Evolutionary conservation across 2,888 invertebrate genomes (phyloP), one percentile per base, ranked within the genome.

Genomic region (Drosophila nr. perissopoda): DNA sequence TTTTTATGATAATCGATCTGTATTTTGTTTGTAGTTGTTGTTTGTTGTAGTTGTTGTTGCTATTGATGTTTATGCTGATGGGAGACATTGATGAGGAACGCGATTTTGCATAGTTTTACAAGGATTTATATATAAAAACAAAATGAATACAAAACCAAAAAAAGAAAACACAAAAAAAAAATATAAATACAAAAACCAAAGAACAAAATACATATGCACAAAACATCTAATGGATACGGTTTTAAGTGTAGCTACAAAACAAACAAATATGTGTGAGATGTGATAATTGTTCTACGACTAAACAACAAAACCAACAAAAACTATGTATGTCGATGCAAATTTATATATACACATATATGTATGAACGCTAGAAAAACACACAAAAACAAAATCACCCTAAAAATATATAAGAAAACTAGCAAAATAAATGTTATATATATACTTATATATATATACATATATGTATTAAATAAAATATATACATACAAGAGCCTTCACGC

Each of bases 251-350:
- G 85, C 89, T 75, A 78, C 79, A 84, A 83, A 81, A 75, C 79
- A 87, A 82, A 85, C 64, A 83, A 83, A 86, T 79, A 80, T 88
- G 82, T 89, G 84, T 85, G 89, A 85, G 85, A 85, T 85, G 85
- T 85, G 85, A 85, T 85, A 85, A 85, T 89, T 85, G 85, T 85
- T 85, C 85, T 89, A 89, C 72, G 74, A 89, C 89, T 84, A 87
- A 87, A 82, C 67, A 74, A 74, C 56, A 72, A 53, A 25, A 53
- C 16, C 34, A 34, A 53, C 38, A 57, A 21, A 63, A 72, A 67
- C 69, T 82, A 70, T 67, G 69, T 74, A 85, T 86, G 79, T 87
- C 85, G 86, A 78, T 75, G 81, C 59, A 82, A 82, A 86, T 81
- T 81, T 87, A 82, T 81, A 83, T 72, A 77, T 60, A 74, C 60